Evolutionary conservation across 1,140 invertebrate species (phyloP), one percentile per base, ranked within the genome.

Genomic region (Zaprionus ornatus): DNA sequence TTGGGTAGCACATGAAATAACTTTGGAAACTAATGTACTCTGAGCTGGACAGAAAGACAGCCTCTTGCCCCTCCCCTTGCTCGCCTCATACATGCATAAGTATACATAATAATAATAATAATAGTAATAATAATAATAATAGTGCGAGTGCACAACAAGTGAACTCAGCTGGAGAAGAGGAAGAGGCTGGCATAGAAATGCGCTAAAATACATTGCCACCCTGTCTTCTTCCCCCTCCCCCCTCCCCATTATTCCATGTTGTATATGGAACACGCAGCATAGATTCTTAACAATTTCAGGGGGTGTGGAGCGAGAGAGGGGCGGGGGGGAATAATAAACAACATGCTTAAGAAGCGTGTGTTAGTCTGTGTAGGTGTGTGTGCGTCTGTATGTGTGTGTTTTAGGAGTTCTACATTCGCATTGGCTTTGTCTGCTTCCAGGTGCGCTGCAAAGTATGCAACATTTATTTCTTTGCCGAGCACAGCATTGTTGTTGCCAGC

Each of bases 361-460:
- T 21, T 17, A n/a, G 25, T 50, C 4, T 17, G 10, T 45, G 56
- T 27, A 32, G 27, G 29, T 40, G 27, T 48, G 55, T 19, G 23
- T 15, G 23, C 21, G 32, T 23, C 12, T 7, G 19, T 29, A 21
- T 29, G 63, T 55, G 35, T 56, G 40, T 45, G 40, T 45, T 54
- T 56, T 32, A 27, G 50, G 64, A 68, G 54, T 50, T 76, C 55
- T 64, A 68, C 37, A 63, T 54, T 70, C 42, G 66, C 32, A 59
- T 62, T 65, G 69, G 64, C 50, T 73, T 73, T 61, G 50, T 50
- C 42, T 61, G 48, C 19, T 27, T 48, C 19, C 61, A 76, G 74
- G 55, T 73, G 74, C 63, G 69, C 74, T 73, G 62, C 56, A 62
- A 77, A 67, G 69, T 73, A 77, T 73, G 74, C 74, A 66, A 77